phyloP scores from a whole-genome alignment of 2,113 vertebrate species.

The Poeciliopsis occidentalis region DNA sequence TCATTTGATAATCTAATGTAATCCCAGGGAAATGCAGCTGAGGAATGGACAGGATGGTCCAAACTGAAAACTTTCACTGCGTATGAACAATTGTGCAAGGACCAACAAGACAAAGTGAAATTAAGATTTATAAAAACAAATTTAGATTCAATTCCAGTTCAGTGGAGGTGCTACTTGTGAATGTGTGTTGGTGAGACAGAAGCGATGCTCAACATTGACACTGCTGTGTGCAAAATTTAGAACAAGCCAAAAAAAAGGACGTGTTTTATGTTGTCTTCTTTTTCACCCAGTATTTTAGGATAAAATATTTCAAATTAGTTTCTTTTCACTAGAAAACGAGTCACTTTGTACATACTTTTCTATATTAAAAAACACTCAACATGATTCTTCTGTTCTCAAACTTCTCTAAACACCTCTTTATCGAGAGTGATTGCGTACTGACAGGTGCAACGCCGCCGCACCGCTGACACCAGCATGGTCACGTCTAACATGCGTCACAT shows the following conservation, averaged over 20 bases:
- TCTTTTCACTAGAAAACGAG: not conserved
- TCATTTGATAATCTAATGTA: too few species aligned
- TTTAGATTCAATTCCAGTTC: not conserved
- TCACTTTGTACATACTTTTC: not conserved
- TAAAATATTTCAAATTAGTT: not conserved
- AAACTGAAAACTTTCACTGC: not conserved
- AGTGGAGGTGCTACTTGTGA: not conserved
- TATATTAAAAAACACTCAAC: too few species aligned
- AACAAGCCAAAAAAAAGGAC: not conserved
- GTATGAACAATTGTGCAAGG: not conserved
- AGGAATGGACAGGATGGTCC: not conserved
- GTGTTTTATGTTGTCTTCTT: not conserved
- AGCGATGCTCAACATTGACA: not conserved
- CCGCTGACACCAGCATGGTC: conserved; percentile 14
- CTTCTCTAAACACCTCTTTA: not conserved
- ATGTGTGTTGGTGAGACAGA: not conserved
- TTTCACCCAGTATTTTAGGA: not conserved
- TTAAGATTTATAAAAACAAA: not conserved
- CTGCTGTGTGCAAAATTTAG: not conserved
- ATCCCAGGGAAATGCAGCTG: too few species aligned
- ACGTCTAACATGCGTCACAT: conserved; percentile 3
- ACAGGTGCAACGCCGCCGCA: conserved; percentile 3
- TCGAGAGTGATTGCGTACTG: not conserved
- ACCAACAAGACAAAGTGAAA: not conserved
- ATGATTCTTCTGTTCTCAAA: not conserved